Conservation (phyloP, 2,797 vertebrate species). For the Gobionotothen gibberifrons region DNA sequence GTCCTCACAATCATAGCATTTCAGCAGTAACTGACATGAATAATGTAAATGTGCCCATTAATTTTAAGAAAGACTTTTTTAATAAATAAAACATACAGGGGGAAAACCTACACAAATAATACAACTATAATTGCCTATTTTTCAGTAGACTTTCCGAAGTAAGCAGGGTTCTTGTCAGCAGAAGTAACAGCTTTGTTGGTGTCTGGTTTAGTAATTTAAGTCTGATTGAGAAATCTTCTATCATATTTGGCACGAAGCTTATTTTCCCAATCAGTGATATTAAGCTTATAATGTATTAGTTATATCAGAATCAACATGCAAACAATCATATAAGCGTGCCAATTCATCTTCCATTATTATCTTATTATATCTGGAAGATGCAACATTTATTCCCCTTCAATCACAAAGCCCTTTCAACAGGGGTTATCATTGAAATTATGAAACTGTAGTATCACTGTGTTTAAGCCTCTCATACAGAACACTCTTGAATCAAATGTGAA, state of each 20-base stretch:
- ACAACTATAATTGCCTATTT: not conserved
- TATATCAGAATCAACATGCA: not conserved
- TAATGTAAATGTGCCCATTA: not conserved
- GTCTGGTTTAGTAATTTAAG: not conserved
- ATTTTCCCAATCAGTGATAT: not conserved
- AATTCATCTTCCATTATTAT: not conserved
- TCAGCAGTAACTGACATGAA: not conserved
- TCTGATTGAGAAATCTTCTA: not conserved
- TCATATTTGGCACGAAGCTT: too few relatives aligned
- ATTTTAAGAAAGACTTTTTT: not conserved
- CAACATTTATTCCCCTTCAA: not conserved
- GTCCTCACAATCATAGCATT: not conserved
- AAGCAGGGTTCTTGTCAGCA: not conserved
- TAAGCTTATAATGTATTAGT: not conserved
- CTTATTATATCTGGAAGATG: not conserved
- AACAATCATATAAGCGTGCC: not conserved
- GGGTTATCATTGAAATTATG: not conserved
- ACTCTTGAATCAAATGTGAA: slow-evolving; percentile 45
- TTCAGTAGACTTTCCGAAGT: too few relatives aligned
- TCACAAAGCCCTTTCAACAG: not conserved
- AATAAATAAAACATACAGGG: not conserved
- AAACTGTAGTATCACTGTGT: not conserved
- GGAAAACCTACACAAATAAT: not conserved
- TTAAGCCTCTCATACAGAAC: not conserved
- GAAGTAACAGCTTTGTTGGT: not conserved